These are phyloP conservation scores for Monomorium pharaonis DNA, from an alignment of 1,140 invertebrate species.

Conservation along the genomic window DNA sequence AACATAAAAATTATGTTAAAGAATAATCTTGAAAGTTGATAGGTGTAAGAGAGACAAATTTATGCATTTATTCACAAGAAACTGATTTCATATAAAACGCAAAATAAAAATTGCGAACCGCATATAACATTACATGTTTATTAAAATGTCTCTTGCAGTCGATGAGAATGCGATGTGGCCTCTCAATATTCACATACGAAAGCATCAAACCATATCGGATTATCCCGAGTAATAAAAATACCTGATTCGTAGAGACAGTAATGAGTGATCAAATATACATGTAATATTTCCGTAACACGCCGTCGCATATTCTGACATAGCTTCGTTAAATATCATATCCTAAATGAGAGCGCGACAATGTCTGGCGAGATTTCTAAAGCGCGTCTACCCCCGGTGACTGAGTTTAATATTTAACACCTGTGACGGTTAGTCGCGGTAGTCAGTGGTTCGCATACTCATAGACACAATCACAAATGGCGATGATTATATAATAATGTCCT, in stretches of 20 bases:
- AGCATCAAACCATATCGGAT: constrained; percentile 30
- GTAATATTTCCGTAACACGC: constrained; percentile 50
- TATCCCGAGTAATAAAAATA: constrained; percentile 24
- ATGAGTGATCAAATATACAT: constrained; percentile 75
- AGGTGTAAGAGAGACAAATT: not conserved
- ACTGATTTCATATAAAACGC: not conserved
- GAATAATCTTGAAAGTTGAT: constrained; percentile 2
- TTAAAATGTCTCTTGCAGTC: constrained; percentile 2
- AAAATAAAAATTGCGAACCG: constrained; percentile 16
- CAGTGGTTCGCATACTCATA: constrained; percentile 63
- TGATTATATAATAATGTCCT: constrained; percentile 22
- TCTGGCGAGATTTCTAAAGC: constrained; percentile 77
- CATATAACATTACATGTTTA: constrained; percentile 35
- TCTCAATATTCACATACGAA: constrained; percentile 48
- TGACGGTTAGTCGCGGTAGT: constrained; percentile 69
- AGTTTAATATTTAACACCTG: constrained; percentile 80
- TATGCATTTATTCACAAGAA: not conserved
- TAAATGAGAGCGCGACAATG: constrained; percentile 74
- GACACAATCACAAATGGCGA: constrained; percentile 15
- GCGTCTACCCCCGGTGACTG: constrained; percentile 71
- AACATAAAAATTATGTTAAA: not conserved
- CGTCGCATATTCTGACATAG: constrained; percentile 61
- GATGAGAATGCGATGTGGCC: constrained; percentile 40
- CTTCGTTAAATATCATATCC: constrained; percentile 78
- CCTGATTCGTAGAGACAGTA: constrained; percentile 73